Conservation (phyloP, 2,888 invertebrate species). For the Branchipolynoe longqiensis region DNA sequence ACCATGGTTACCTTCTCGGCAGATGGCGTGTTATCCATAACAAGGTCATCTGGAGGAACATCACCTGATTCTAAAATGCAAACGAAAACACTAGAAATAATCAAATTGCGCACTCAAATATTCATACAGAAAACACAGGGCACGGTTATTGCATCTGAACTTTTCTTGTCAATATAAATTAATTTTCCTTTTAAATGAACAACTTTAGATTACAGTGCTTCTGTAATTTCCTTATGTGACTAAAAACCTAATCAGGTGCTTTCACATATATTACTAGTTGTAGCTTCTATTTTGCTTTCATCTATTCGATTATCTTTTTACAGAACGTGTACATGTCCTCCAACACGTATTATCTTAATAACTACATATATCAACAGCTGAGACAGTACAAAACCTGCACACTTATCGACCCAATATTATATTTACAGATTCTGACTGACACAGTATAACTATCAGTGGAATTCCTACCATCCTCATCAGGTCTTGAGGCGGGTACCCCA, state of each 20-base stretch:
- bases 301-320: background rate
- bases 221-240: no score
- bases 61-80: slow-evolving; percentile 1
- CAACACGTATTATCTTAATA: background rate
- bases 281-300: no score
- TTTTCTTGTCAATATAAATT: no score
- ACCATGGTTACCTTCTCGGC: background rate
- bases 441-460: no score
- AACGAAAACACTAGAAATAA: background rate
- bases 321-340: background rate
- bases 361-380: background rate
- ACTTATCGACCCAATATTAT: no score
- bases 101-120: background rate
- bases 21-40: background rate
- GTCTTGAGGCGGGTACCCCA: background rate
- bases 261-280: no score
- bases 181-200: no score
- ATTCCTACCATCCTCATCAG: background rate
- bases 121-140: no score
- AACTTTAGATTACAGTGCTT: no score
- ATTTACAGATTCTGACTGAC: no score
- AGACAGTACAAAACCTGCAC: background rate
- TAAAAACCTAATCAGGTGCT: no score
- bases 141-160: no score
- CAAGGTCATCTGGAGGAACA: background rate